Base-by-base conservation (phyloP, 1,140 invertebrate species). In the Nephotettix cincticeps region DNA sequence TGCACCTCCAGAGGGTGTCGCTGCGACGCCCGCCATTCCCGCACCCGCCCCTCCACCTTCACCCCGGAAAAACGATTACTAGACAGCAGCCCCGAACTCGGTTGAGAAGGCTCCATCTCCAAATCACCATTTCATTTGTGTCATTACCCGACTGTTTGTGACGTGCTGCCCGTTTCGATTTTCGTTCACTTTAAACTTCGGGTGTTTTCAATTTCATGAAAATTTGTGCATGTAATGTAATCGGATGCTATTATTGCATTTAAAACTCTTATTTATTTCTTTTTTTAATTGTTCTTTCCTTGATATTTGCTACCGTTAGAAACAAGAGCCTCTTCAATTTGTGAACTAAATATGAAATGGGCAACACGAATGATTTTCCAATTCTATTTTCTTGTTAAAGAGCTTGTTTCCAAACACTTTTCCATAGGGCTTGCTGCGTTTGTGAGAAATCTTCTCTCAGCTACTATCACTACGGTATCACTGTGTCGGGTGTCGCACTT, bases 1-100 rank as follows among this genome's bases (percentile, higher is more conserved):
- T 90, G 90, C 80, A 87, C 88, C 11, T 86, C 87, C 63, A 88
- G 90, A 75, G 91, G 92, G 69, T 91, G 90, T 76, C 79, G 82
- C 29, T 89, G 88, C 61, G 54, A 71, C 25, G 36, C 30, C 25
- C 69, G 47, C 32, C 30, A 58, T 40, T 58, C 68, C 47, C 43
- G 40, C 43, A 43, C 45, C 43, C 9, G 19, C 11, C 1, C 66
- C 14, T n/a, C n/a, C n/a, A 30, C 27, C 13, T 21, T 63, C 64
- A 67, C 64, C n/a, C 64, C 68, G 4, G 64, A 67, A 21, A 67
- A 67, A 23, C 32, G 64, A 1, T 43, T 67, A 43, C 64, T 67
- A n/a, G 32, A 67, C 64, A 23, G 32, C 32, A 67, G 64, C 40
- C 64, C 40, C 32, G 64, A 67, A 25, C 23, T 67, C 36, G n/a